phyloP scores from a whole-genome alignment of 2,113 vertebrate genomes.

The Ciconia stormi region DNA sequence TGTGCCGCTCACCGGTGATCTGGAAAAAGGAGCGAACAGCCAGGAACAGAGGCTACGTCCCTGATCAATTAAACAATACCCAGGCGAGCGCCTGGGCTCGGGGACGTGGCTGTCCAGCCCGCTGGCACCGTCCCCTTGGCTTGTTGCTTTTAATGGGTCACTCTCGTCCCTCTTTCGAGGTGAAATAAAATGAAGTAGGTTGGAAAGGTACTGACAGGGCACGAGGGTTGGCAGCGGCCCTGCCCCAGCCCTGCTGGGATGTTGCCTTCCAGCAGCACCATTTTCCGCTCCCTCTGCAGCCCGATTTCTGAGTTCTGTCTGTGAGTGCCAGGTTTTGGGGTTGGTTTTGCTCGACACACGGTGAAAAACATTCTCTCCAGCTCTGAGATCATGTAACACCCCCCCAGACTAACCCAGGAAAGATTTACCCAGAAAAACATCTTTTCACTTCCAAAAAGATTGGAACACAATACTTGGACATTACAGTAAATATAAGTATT shows the following conservation, averaged over 20 bases:
- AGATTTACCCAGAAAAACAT: neutral
- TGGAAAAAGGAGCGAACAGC: neutral
- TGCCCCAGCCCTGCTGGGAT: neutral
- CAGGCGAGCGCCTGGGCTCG: neutral
- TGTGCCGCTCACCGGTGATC: neutral
- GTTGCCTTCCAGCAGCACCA: neutral
- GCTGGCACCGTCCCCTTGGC: neutral
- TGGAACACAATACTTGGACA: neutral
- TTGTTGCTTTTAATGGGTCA: neutral
- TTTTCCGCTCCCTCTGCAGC: neutral
- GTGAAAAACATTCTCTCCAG: neutral
- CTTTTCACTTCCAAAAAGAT: neutral
- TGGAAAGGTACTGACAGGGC: neutral
- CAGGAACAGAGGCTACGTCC: neutral
- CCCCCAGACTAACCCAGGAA: neutral
- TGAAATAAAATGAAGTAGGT: neutral
- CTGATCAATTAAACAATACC: neutral
- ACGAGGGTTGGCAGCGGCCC: neutral
- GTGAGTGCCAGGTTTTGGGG: neutral
- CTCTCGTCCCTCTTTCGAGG: neutral
- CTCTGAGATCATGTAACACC: neutral
- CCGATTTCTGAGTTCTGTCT: neutral
- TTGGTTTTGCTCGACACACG: rapidly evolving
- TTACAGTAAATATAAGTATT: neutral
- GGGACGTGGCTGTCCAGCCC: neutral